These are phyloP conservation scores for Temnothorax longispinosus DNA, from an alignment of 1,140 invertebrate species.

Conservation along the genomic window DNA sequence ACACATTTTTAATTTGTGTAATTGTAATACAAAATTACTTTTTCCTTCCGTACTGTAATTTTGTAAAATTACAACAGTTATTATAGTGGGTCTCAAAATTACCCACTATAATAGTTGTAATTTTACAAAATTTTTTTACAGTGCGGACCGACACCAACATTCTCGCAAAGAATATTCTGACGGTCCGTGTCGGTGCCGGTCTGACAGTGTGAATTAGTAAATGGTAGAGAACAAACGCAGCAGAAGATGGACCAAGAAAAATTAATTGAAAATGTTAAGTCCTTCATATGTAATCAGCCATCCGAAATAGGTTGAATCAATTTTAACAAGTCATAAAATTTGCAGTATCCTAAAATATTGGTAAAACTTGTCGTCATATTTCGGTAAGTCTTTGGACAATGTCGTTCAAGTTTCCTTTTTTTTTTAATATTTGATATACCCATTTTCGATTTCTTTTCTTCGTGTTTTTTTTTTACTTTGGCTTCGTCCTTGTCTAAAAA, in stretches of 20 bases:
- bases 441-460: background rate
- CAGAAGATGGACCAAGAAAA: background rate
- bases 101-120: no score
- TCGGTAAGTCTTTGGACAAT: background rate
- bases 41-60: no score
- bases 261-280: background rate
- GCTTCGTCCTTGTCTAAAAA: background rate
- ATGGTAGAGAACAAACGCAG: background rate
- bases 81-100: no score
- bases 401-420: constrained; percentile 1
- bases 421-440: background rate
- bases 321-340: background rate
- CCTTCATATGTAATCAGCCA: background rate
- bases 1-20: no score
- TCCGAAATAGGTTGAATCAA: background rate
- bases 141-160: no score
- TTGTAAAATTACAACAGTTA: no score
- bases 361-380: background rate
- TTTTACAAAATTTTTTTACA: no score
- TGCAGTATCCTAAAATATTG: background rate
- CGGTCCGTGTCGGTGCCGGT: no score
- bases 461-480: no score
- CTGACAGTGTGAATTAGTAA: background rate
- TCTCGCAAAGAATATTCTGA: no score
- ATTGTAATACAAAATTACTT: no score